Evolutionary conservation across 2,113 vertebrate genomes (phyloP), one percentile per base, ranked within the genome.

Genomic region (Progne subis): DNA sequence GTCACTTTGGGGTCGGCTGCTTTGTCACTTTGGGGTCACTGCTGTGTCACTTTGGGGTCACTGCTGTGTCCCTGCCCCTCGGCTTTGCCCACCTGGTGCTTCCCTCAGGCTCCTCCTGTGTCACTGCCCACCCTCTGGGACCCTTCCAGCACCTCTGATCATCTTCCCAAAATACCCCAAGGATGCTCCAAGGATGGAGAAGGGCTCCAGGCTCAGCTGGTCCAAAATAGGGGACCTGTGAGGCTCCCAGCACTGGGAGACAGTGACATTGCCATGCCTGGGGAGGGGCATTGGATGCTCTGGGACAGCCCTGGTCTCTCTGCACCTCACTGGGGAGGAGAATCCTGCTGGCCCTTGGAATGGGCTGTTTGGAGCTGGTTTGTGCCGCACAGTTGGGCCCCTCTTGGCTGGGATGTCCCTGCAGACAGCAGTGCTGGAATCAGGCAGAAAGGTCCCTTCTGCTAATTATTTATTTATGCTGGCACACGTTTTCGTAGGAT

Each of bases 71-170:
- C 0, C 17, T 18, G 8, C n/a, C 34, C 29, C 0, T 31, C 0
- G 0, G 8, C 61, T 63, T 46, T 46, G 52, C 16, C 17, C 1
- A 0, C 5, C 0, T 5, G 2, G 4, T 47, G 50, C 75, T 23
- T n/a, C 44, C 49, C 53, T 23, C 3, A 2, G 59, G 67, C 18
- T 69, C 26, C 32, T 24, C 37, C 8, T 8, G 12, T 37, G 18
- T 14, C 39, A 0, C 41, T 23, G 53, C n/a, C 56, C 34, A 2
- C 64, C 59, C 49, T 34, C 4, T 4, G 41, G 23, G 63, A 34
- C 31, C 31, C 63, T 55, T 5, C 41, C 79, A 28, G 56, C 56
- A 4, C 56, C 41, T 67, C 68, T n/a, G 44, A 1, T 11, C 21
- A 10, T 29, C 28, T 60, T 20, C 60, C 63, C 44, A 18, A 82